Percentiles rank a stretch among this genome's conserved stretches.
phyloP scores from a whole-genome alignment of 2,797 vertebrate species.

The Coracias cyanogaster region DNA sequence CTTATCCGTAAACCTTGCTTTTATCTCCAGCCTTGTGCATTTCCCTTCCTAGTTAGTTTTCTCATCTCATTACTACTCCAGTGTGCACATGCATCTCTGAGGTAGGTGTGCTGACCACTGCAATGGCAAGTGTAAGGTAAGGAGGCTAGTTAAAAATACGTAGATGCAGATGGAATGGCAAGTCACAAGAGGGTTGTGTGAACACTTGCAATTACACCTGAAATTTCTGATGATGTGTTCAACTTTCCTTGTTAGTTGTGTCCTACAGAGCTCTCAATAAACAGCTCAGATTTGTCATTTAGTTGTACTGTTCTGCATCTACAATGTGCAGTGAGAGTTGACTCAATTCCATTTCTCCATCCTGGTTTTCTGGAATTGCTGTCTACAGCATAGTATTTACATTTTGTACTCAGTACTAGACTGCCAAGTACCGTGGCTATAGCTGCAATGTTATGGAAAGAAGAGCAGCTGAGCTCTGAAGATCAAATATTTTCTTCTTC shows the following conservation, averaged over 20 bases:
- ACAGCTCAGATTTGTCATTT: neutral
- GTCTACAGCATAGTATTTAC: neutral
- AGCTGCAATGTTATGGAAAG: neutral
- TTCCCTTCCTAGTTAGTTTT: slow-evolving; percentile 19
- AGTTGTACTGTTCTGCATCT: neutral
- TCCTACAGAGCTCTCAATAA: neutral
- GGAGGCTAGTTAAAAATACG: neutral
- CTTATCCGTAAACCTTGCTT: neutral
- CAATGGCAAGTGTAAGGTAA: neutral
- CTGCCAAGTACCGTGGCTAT: neutral
- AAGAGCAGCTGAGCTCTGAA: neutral
- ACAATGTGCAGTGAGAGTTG: neutral
- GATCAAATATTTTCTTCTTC: neutral
- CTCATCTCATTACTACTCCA: neutral
- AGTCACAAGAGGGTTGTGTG: neutral
- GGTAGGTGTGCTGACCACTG: neutral
- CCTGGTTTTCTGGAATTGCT: neutral
- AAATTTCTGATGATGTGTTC: neutral
- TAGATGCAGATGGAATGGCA: neutral
- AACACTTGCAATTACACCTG: neutral
- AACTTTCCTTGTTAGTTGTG: neutral
- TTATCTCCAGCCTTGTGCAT: neutral
- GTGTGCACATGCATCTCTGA: neutral
- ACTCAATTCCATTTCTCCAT: neutral
- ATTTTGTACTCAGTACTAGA: neutral